These are phyloP conservation scores for Clarias macrocephalus DNA, from an alignment of 2,113 vertebrate species.

Conservation along the genomic window DNA sequence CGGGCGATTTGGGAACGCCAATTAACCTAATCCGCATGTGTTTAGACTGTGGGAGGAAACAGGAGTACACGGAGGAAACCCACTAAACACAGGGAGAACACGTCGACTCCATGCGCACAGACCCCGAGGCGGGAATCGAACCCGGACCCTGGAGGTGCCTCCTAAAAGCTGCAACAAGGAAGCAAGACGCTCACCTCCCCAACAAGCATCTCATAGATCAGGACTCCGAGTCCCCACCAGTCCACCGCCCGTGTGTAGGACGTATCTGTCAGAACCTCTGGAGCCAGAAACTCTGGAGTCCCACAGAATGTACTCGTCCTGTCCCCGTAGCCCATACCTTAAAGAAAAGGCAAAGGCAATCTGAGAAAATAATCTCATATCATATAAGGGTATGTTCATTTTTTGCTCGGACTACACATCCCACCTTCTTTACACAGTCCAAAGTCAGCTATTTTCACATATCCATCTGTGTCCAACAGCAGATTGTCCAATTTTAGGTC, in stretches of 20 bases:
- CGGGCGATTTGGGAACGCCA: too few species aligned
- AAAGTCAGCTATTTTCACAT: constrained; percentile 99
- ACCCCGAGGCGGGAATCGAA: too few species aligned
- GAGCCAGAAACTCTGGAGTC: constrained; percentile 96
- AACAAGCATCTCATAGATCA: constrained; percentile 97
- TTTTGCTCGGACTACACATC: not conserved
- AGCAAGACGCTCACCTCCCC: constrained; percentile 84
- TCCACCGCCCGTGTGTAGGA: constrained; percentile 95
- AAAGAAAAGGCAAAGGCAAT: constrained; percentile 39
- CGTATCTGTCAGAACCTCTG: constrained; percentile 94
- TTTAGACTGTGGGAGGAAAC: too few species aligned
- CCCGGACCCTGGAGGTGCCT: too few species aligned
- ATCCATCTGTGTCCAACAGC: constrained; percentile 93
- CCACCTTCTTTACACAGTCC: constrained; percentile 98
- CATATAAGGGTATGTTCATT: not conserved
- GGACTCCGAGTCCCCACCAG: constrained; percentile 98
- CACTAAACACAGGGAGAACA: too few species aligned
- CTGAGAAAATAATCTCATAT: not conserved
- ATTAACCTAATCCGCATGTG: too few species aligned
- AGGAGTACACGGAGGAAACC: too few species aligned
- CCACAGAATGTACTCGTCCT: constrained; percentile 97
- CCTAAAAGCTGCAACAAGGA: not conserved
- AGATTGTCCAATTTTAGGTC: constrained; percentile 98
- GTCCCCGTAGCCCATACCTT: constrained; percentile 97
- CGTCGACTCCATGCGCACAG: too few species aligned